Evolutionary conservation across 2,888 invertebrate species (phyloP), one percentile per base, ranked within the genome.

Genomic region (Gymnocheta viridis): DNA sequence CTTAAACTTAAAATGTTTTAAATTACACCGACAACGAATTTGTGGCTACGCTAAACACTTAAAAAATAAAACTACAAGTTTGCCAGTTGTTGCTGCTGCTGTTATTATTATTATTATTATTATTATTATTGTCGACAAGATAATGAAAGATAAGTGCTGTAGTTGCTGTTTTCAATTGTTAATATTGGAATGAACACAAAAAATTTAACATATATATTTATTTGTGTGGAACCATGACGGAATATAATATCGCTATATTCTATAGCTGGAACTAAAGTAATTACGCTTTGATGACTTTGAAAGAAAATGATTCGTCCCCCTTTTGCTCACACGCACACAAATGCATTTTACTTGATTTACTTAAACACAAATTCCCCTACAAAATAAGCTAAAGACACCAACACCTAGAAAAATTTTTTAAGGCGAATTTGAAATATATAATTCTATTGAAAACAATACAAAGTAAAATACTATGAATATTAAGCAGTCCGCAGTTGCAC

Each of bases 61-160:
- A 29, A 76, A 66, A 38, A 74, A 38, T 41, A 41, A 60, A 24
- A 47, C 47, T 60, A 60, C 58, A 67, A 69, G 67, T 38, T 69
- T 77, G 44, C 27, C 66, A 32, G 38, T 9, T 54, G 51, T 60
- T 60, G 22, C 12, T 58, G 32, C 19, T 44, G 58, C 35, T 73
- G 14, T 9, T 47, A 6, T 17, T 56, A 14, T 7, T 51, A 27
- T 5, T 24, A 12, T 17, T 44, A 6, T n/a, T 47, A 41, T 22
- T 49, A 32, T 41, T 66, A 58, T 56, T 41, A 60, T 49, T 49
- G 58, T 70, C 72, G 66, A 77, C 66, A 82, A 82, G 82, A 82
- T 82, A 82, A 82, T 82, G 54, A 82, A 78, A 82, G 82, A 82
- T 82, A 78, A 82, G 82, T 82, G 67, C 64, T 82, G 67, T 72